Evolutionary conservation across 1,140 invertebrate species (phyloP).

Genomic region (Pissodes strobi): DNA sequence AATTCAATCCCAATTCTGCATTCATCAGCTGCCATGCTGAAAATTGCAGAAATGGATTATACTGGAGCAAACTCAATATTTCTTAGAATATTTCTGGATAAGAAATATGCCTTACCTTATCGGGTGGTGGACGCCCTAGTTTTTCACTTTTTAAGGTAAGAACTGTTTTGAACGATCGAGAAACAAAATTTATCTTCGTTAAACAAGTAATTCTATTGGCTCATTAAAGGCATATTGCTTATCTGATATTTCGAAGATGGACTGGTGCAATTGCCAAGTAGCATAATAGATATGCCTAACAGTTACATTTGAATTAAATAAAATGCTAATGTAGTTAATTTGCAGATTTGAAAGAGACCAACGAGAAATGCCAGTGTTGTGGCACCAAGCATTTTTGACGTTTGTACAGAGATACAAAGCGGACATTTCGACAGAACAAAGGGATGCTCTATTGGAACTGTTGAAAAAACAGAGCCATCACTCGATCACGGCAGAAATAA

Average conservation of each 20-base stretch:
- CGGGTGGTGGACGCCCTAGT: constrained; percentile 95
- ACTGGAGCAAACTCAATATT: constrained; percentile 97
- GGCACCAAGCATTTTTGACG: constrained; percentile 94
- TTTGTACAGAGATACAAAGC: constrained; percentile 96
- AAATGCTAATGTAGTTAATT: too few species aligned
- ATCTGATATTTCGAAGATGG: too few species aligned
- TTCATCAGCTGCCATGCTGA: constrained; percentile 91
- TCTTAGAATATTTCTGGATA: constrained; percentile 92
- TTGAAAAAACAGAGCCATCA: constrained; percentile 78
- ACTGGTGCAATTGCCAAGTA: too few species aligned
- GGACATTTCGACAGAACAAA: constrained; percentile 91
- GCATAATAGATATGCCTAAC: too few species aligned
- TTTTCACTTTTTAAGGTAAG: constrained; percentile 90
- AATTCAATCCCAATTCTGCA: constrained; percentile 96
- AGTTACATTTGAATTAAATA: too few species aligned
- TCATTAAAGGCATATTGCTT: too few species aligned
- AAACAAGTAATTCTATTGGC: too few species aligned
- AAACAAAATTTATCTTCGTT: too few species aligned
- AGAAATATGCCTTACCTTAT: constrained; percentile 97
- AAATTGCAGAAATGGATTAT: constrained; percentile 98
- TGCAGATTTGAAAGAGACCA: constrained; percentile 81
- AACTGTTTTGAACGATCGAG: neutral
- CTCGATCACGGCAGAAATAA: constrained; percentile 82
- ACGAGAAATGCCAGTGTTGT: constrained; percentile 88
- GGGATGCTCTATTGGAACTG: constrained; percentile 80